Conservation (phyloP, 2,888 invertebrate genomes). For the Pammene fasciana region DNA sequence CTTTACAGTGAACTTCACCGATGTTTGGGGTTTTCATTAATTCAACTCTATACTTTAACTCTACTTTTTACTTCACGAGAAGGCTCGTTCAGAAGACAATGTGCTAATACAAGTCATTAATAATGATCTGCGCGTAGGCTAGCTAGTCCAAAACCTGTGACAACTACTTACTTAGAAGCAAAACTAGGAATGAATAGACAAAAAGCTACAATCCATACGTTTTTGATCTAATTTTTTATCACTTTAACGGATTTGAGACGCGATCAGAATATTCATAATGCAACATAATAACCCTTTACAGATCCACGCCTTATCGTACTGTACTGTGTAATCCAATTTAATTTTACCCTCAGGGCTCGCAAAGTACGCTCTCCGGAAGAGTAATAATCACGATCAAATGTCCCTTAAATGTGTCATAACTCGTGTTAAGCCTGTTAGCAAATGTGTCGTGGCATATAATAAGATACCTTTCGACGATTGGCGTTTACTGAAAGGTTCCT, state of each 20-base stretch:
- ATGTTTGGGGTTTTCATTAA: too few species aligned
- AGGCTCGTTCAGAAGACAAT: too few species aligned
- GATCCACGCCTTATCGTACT: not conserved
- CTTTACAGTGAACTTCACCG: too few species aligned
- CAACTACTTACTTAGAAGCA: too few species aligned
- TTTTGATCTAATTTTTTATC: too few species aligned
- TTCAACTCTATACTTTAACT: too few species aligned
- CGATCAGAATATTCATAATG: not conserved
- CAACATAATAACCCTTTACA: slow-evolving; percentile 1
- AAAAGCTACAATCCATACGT: too few species aligned
- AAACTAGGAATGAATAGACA: too few species aligned
- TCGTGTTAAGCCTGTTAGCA: slow-evolving; percentile 35
- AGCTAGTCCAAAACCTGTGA: too few species aligned
- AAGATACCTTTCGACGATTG: not conserved
- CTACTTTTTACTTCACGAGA: too few species aligned
- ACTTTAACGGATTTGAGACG: not conserved
- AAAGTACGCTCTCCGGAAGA: slow-evolving; percentile 32
- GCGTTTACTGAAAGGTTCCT: slow-evolving; percentile 1
- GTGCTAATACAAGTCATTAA: too few species aligned
- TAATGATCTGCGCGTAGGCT: too few species aligned
- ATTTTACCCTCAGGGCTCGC: slow-evolving; percentile 23
- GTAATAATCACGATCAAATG: slow-evolving; percentile 38
- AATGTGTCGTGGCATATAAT: slow-evolving; percentile 12
- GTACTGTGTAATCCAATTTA: slow-evolving; percentile 18
- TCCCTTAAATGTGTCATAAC: slow-evolving; percentile 39